Percentiles rank a stretch among this genome's conserved stretches.
These are phyloP conservation scores for Pseudococcus viburni DNA, from an alignment of 2,888 invertebrate genomes.

Conservation along the genomic window DNA sequence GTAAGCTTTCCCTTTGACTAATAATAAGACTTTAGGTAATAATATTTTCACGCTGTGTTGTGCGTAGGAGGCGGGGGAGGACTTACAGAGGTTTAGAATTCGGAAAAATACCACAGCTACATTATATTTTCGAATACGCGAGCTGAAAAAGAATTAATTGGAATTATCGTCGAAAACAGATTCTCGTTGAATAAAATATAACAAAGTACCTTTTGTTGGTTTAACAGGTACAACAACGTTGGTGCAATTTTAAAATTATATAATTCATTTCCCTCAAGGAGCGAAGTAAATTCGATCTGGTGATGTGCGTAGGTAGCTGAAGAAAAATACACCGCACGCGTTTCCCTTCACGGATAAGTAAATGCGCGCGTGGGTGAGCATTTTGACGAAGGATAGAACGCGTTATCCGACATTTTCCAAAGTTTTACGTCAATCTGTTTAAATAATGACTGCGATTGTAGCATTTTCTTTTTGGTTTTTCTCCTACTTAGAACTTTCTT, in stretches of 20 bases:
- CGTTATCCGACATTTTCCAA: constrained; percentile 32
- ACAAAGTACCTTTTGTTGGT: neutral
- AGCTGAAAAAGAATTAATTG: neutral
- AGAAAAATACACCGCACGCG: constrained; percentile 28
- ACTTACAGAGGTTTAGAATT: no score
- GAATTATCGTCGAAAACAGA: neutral
- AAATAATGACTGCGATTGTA: neutral
- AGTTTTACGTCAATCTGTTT: constrained; percentile 38
- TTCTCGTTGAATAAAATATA: neutral
- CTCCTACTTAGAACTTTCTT: neutral
- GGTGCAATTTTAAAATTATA: constrained; percentile 3
- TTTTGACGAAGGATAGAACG: constrained; percentile 19
- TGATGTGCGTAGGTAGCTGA: neutral
- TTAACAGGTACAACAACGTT: neutral
- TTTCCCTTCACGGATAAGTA: neutral
- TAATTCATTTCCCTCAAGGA: neutral
- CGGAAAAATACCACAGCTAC: no score
- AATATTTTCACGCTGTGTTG: no score
- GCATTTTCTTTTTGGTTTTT: neutral
- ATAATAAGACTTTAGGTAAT: no score
- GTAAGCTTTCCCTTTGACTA: no score
- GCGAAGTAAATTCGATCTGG: constrained; percentile 9
- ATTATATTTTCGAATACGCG: no score
- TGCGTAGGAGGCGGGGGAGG: no score
- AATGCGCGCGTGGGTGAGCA: constrained; percentile 31